A percentile compares a stretch with the other conserved stretches of the same genome.
phyloP scores from a whole-genome alignment of 2,888 invertebrate species.

The Diabrotica balteata region DNA sequence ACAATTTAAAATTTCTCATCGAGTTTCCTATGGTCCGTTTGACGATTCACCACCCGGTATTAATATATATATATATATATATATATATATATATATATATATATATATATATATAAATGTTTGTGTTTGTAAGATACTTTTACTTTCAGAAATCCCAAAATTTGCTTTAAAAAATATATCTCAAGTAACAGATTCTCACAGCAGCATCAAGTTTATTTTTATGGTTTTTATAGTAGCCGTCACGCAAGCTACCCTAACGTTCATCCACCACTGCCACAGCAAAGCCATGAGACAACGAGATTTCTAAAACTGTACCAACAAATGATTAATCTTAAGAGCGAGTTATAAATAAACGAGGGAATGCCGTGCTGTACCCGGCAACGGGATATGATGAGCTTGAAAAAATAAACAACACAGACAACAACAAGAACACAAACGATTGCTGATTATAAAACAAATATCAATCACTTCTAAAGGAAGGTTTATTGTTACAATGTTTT shows the following conservation, averaged over 20 bases:
- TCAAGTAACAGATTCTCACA: too few species aligned
- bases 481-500: constrained; percentile 24
- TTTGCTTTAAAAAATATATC: too few species aligned
- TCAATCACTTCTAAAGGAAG: constrained; percentile 14
- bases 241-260: background rate
- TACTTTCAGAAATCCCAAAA: too few species aligned
- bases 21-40: too few species aligned
- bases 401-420: constrained; percentile 20
- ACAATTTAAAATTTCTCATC: too few species aligned
- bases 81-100: too few species aligned
- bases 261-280: constrained; percentile 9
- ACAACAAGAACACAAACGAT: constrained; percentile 24
- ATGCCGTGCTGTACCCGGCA: constrained; percentile 17
- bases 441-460: constrained; percentile 25
- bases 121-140: too few species aligned
- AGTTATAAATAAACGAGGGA: constrained; percentile 27
- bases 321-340: constrained; percentile 31
- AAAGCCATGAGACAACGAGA: constrained; percentile 3
- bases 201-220: too few species aligned
- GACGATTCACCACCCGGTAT: too few species aligned
- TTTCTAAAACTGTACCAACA: constrained; percentile 32
- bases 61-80: too few species aligned
- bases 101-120: too few species aligned
- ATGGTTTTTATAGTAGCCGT: too few species aligned
- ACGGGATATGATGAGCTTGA: constrained; percentile 24